A percentile compares a stretch with the other conserved stretches of the same genome.
phyloP scores from a whole-genome alignment of 35 echinoderm and acorn worm species.

The Ophiothrix spiculata region DNA sequence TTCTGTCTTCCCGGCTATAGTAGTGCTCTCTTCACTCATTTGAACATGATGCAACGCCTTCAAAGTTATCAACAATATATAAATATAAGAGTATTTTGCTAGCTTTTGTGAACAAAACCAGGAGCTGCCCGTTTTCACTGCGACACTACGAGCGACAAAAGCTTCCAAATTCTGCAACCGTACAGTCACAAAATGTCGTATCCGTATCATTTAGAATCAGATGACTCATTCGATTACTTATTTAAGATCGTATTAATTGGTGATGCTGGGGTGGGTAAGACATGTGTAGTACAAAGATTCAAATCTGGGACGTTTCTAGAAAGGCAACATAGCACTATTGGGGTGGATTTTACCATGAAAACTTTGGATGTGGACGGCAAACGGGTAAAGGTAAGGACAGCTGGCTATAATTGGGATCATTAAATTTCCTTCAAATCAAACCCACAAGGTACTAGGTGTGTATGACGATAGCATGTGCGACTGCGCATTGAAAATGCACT shows the following conservation, averaged over 20 bases:
- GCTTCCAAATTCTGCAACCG: neutral
- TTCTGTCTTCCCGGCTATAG: neutral
- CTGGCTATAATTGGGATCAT: too few relatives aligned
- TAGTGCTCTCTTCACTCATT: neutral
- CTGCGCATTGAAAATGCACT: too few relatives aligned
- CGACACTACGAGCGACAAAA: too few relatives aligned
- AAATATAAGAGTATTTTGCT: too few relatives aligned
- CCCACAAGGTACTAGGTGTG: too few relatives aligned
- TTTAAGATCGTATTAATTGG: slow-evolving; percentile 99
- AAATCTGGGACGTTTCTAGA: slow-evolving; percentile 98
- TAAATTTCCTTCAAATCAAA: too few relatives aligned
- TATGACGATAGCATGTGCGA: too few relatives aligned
- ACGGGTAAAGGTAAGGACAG: slow-evolving; percentile 80
- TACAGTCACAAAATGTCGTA: slow-evolving; percentile 44
- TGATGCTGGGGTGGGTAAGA: slow-evolving; percentile 98
- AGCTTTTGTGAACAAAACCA: too few relatives aligned
- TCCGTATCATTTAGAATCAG: slow-evolving; percentile 75
- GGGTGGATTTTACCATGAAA: slow-evolving; percentile 99
- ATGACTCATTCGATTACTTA: slow-evolving; percentile 96
- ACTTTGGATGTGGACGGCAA: slow-evolving; percentile 91
- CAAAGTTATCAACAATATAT: neutral
- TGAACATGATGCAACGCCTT: neutral
- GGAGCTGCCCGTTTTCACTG: too few relatives aligned
- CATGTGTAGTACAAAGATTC: slow-evolving; percentile 97
- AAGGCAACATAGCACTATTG: slow-evolving; percentile 96